Base-by-base conservation (phyloP, 2,113 vertebrate species). In the Thermophis baileyi region DNA sequence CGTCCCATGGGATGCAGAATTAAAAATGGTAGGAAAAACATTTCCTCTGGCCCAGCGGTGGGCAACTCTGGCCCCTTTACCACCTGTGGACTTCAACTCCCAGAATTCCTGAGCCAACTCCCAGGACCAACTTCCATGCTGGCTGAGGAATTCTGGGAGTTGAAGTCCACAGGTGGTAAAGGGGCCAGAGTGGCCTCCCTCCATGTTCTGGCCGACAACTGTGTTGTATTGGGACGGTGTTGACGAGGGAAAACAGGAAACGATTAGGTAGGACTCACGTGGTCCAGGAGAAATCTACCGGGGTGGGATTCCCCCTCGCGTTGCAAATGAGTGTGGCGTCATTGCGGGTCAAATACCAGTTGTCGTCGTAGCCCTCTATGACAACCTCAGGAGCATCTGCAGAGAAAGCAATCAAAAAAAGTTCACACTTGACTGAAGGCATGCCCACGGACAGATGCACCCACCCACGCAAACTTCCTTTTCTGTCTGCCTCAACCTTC, bases 311-410 rank as follows among this genome's bases (percentile, higher is more conserved):
- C 74, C 97, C 98, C 0, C 74, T 95, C 6, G 97, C 98, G 0
- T 97, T 94, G 93, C 99, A 99, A 93, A 63, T 97, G 91, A 99
- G 97, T 5, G 55, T 55, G 30, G 96, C 98, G n/a, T 98, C 98
- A 0, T 96, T 97, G 3, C 98, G 98, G 51, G 98, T 98, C 0
- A 98, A 18, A 89, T 98, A 99, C 99, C 99, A 99, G 95, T 99
- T 99, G 94, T 98, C 97, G 53, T 99, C 98, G 6, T 99, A 99
- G 87, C 98, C 98, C 0, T 95, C 93, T 81, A 99, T 98, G 87
- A 95, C 93, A 87, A 99, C 98, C 93, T 97, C 93, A 0, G 99
- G 99, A 35, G 97, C 90, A 89, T 98, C 99, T 99, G 95, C 9
- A 6, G 51, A 86, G 60, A 89, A 51, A 55, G 35, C 44, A 1